Evolutionary conservation across 2,113 vertebrate species (phyloP).

Genomic region (Hassar affinis): DNA sequence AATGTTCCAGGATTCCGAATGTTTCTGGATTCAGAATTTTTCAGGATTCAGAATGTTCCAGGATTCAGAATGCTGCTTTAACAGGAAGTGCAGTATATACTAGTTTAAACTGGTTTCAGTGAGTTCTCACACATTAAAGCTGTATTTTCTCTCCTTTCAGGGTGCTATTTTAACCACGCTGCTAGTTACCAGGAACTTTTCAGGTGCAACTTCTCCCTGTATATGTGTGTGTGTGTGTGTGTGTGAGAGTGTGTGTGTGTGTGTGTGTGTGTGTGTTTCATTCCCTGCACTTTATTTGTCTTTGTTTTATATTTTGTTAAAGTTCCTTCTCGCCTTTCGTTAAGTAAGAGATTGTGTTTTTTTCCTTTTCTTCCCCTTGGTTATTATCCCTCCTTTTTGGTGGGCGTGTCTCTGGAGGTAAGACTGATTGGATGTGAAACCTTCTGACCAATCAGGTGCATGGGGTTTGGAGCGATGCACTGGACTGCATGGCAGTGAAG

Average conservation of each 20-base stretch:
- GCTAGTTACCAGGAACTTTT: constrained; percentile 98
- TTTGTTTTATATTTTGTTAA: background rate
- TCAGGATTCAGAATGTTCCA: too few species aligned
- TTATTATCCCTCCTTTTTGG: constrained; percentile 87
- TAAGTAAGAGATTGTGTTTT: constrained; percentile 7
- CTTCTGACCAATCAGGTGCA: constrained; percentile 24
- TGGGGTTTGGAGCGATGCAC: background rate
- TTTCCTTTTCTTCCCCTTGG: constrained; percentile 58
- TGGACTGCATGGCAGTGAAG: background rate
- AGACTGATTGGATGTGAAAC: constrained; percentile 61
- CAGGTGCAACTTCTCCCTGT: constrained; percentile 80
- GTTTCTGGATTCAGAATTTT: too few species aligned
- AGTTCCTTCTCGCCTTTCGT: constrained; percentile 6
- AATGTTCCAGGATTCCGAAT: too few species aligned
- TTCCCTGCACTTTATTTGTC: background rate
- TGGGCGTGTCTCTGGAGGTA: constrained; percentile 92
- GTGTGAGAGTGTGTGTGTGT: background rate
- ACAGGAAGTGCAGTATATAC: background rate
- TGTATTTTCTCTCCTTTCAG: constrained; percentile 63
- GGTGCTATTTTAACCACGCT: constrained; percentile 98
- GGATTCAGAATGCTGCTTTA: too few species aligned
- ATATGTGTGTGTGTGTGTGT: constrained; percentile 13
- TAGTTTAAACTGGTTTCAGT: background rate
- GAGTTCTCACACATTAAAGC: background rate
- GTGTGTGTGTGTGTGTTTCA: too few species aligned